These are phyloP conservation scores for Hydrotaea diabolus DNA, from an alignment of 2,888 invertebrate species.

Conservation along the genomic window DNA sequence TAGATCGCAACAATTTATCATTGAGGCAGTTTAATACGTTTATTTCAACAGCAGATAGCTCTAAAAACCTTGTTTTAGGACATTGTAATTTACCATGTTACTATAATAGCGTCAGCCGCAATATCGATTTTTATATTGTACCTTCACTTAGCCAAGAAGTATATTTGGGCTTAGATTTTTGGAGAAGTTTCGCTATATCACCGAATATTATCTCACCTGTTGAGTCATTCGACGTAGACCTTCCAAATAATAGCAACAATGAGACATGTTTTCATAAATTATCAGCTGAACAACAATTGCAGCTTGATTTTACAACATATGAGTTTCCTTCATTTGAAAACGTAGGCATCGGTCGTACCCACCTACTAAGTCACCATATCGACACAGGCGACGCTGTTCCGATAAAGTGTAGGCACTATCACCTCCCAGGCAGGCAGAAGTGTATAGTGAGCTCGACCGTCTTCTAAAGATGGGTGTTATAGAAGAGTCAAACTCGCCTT, in stretches of 20 bases:
- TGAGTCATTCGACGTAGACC: neutral
- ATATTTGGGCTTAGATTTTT: conserved; percentile 19
- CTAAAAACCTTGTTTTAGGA: conserved; percentile 14
- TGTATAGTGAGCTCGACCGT: conserved; percentile 14
- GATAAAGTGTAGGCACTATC: conserved; percentile 43
- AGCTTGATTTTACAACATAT: neutral
- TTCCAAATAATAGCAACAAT: neutral
- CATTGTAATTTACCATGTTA: neutral
- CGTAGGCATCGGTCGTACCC: neutral
- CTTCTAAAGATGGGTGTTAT: conserved; percentile 31
- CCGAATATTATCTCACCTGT: neutral
- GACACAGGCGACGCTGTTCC: conserved; percentile 2
- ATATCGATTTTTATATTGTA: conserved; percentile 11
- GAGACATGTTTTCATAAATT: conserved; percentile 3
- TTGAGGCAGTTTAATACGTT: neutral
- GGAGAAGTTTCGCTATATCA: neutral
- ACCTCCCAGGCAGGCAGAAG: conserved; percentile 22
- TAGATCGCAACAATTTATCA: neutral
- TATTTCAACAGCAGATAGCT: conserved; percentile 35
- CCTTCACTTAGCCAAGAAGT: conserved; percentile 1
- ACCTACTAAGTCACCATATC: conserved; percentile 1
- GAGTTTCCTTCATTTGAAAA: conserved; percentile 21
- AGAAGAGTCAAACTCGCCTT: conserved; percentile 36
- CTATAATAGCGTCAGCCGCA: neutral
- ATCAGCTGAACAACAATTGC: conserved; percentile 3